phyloP scores from a whole-genome alignment of 92 coral and sea anemone genomes.

The Scolanthus callimorphus region DNA sequence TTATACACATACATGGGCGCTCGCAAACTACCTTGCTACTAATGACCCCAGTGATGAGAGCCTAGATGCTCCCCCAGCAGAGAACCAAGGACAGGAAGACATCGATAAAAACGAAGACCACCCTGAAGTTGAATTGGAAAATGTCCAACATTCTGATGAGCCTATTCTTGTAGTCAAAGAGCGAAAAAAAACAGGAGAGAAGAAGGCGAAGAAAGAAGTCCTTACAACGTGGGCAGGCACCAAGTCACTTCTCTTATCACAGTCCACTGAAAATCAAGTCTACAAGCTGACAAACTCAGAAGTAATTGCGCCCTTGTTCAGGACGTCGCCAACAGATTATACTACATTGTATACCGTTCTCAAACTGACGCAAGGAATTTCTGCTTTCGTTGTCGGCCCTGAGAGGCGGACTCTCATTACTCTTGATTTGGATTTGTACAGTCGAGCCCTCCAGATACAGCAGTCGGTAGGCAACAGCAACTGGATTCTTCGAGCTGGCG shows the following conservation, averaged over 20 bases:
- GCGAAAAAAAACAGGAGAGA: background rate
- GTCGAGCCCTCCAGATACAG: too few species aligned
- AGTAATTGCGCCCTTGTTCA: too few species aligned
- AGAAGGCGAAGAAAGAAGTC: background rate
- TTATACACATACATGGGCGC: constrained; percentile 29
- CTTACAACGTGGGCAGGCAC: background rate
- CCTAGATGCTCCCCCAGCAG: background rate
- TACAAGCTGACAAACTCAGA: too few species aligned
- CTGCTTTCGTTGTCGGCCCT: too few species aligned
- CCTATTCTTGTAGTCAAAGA: background rate
- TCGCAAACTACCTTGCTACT: constrained; percentile 30
- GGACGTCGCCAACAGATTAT: too few species aligned
- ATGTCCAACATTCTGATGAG: background rate
- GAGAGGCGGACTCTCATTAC: too few species aligned
- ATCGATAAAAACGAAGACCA: background rate
- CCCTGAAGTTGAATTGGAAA: background rate
- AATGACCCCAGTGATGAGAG: constrained; percentile 15
- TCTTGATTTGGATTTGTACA: too few species aligned
- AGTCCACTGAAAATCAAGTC: too few species aligned
- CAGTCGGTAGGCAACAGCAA: too few species aligned
- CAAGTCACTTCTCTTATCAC: background rate
- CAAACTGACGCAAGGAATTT: too few species aligned
- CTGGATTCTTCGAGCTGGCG: constrained; percentile 35
- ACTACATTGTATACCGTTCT: too few species aligned
- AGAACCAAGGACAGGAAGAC: background rate